phyloP scores from a whole-genome alignment of 2,888 invertebrate species.

The Conomelus anceps region DNA sequence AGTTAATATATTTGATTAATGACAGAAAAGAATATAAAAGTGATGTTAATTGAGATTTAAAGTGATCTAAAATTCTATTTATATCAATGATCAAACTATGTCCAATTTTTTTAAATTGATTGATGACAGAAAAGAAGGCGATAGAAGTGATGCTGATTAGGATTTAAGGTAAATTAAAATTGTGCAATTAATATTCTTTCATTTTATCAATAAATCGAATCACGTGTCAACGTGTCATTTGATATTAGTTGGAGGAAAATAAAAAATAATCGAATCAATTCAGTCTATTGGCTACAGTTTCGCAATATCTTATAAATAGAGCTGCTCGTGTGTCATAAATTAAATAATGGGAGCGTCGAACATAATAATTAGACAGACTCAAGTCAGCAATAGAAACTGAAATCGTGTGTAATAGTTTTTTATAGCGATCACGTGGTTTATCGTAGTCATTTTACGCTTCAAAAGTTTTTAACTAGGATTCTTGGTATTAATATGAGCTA shows the following conservation, averaged over 20 bases:
- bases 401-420: not conserved
- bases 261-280: not conserved
- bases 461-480: not conserved
- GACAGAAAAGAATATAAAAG: no score
- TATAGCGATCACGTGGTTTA: not conserved
- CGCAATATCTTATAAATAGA: not conserved
- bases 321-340: not conserved
- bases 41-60: no score
- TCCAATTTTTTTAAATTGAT: no score
- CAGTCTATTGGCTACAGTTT: not conserved
- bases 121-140: no score
- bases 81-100: no score
- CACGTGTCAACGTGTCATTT: no score
- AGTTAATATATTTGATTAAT: no score
- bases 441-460: not conserved
- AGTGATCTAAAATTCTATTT: no score
- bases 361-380: not conserved
- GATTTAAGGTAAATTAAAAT: no score
- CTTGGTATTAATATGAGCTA: not conserved
- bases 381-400: not conserved
- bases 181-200: no score
- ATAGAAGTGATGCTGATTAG: no score
- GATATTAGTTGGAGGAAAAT: not conserved
- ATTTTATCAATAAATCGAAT: no score
- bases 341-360: not conserved